Evolutionary conservation across 92 coral and sea anemone genomes (phyloP).

Genomic region (Chrysogorgia sp.): DNA sequence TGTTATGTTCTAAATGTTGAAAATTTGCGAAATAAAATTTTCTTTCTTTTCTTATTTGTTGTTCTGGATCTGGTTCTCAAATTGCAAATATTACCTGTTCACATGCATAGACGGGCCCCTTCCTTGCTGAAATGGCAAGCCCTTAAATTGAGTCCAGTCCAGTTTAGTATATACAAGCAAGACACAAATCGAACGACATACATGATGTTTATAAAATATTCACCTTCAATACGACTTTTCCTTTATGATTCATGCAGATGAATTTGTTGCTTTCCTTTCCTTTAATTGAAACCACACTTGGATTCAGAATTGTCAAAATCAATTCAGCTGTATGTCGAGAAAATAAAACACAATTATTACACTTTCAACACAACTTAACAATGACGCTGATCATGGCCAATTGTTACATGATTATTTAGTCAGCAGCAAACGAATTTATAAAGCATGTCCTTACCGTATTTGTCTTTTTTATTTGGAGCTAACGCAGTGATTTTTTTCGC

Average conservation of each 20-base stretch:
- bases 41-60: too few species aligned
- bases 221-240: conserved; percentile 7
- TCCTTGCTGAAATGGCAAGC: too few species aligned
- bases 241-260: conserved; percentile 6
- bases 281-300: neutral
- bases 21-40: too few species aligned
- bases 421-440: neutral
- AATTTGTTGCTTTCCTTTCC: conserved; percentile 18
- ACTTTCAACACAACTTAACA: neutral
- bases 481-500: conserved; percentile 8
- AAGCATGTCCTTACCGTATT: conserved; percentile 16
- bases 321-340: conserved; percentile 9
- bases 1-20: too few species aligned
- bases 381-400: too few species aligned
- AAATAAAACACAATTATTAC: neutral
- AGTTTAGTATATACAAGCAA: too few species aligned
- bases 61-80: too few species aligned
- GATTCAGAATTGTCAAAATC: neutral
- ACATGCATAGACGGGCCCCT: too few species aligned
- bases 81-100: too few species aligned
- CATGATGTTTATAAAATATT: too few species aligned
- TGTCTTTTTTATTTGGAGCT: conserved; percentile 2
- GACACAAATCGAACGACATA: too few species aligned
- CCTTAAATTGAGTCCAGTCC: too few species aligned
- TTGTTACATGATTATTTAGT: neutral